Conservation (phyloP, 2,113 vertebrate species). For the Eptesicus fuscus region DNA sequence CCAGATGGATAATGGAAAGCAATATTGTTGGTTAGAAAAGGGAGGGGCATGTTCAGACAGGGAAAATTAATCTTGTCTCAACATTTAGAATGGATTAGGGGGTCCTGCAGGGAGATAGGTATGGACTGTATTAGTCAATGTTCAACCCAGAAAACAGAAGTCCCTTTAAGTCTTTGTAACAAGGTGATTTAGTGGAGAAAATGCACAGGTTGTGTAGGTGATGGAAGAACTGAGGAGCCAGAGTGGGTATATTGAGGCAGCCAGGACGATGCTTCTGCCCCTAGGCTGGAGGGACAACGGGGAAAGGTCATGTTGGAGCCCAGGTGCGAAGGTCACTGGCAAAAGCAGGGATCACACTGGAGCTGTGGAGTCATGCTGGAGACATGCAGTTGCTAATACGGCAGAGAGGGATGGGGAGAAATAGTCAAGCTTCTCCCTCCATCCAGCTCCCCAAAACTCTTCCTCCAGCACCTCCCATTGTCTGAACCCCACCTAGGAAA, state of each 20-base stretch:
- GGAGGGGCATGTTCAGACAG: background rate
- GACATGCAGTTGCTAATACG: background rate
- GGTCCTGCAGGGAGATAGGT: background rate
- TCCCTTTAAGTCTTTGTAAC: background rate
- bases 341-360: background rate
- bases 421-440: background rate
- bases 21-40: background rate
- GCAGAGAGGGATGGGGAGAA: background rate
- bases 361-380: background rate
- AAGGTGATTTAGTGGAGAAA: background rate
- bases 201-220: background rate
- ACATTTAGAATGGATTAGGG: background rate
- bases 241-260: background rate
- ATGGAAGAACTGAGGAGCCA: background rate
- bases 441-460: background rate
- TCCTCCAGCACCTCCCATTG: background rate
- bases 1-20: background rate
- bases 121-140: background rate
- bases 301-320: background rate
- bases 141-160: background rate
- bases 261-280: background rate
- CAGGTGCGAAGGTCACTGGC: background rate
- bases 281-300: background rate
- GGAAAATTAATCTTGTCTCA: background rate
- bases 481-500: background rate